phyloP scores from a whole-genome alignment of 2,797 vertebrate genomes.

The Pipistrellus pygmaeus region DNA sequence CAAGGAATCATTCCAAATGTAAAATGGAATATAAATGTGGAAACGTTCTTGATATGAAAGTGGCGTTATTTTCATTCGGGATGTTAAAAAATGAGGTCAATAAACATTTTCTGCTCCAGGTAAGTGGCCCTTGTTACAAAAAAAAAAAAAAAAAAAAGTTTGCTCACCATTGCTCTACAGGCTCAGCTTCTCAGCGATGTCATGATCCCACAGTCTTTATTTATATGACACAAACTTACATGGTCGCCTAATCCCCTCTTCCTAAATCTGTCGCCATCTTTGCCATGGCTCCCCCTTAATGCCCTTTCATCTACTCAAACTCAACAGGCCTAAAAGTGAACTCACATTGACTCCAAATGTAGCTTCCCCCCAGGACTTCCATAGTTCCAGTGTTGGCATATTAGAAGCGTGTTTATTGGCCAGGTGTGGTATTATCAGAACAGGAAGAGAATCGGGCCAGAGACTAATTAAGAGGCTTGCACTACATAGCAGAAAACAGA shows the following conservation, averaged over 20 bases:
- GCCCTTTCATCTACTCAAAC: not conserved
- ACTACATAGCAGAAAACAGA: constrained; percentile 27
- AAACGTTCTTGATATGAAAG: constrained; percentile 20
- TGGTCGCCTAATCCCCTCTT: not conserved
- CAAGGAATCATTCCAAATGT: constrained; percentile 58
- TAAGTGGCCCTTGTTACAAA: not conserved
- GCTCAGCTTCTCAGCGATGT: not conserved
- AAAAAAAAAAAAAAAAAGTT: not conserved
- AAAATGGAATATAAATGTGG: constrained; percentile 31
- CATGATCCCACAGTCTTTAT: not conserved
- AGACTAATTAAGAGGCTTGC: constrained; percentile 56
- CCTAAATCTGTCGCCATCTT: not conserved
- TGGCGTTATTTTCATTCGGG: constrained; percentile 33
- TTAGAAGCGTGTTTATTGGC: not conserved
- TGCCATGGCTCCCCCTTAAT: not conserved
- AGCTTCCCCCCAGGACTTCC: constrained; percentile 12
- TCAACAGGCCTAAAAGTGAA: constrained; percentile 6
- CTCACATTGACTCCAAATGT: constrained; percentile 14
- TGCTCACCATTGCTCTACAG: not conserved
- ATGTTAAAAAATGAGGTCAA: not conserved
- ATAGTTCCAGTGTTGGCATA: constrained; percentile 2
- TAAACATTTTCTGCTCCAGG: not conserved
- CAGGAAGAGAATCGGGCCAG: not conserved
- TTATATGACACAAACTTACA: not conserved
- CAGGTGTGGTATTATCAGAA: constrained; percentile 39